A percentile compares a stretch with the other conserved stretches of the same genome.
Conservation (phyloP, 53 echinoderm and acorn worm genomes). For the Astropecten irregularis region DNA sequence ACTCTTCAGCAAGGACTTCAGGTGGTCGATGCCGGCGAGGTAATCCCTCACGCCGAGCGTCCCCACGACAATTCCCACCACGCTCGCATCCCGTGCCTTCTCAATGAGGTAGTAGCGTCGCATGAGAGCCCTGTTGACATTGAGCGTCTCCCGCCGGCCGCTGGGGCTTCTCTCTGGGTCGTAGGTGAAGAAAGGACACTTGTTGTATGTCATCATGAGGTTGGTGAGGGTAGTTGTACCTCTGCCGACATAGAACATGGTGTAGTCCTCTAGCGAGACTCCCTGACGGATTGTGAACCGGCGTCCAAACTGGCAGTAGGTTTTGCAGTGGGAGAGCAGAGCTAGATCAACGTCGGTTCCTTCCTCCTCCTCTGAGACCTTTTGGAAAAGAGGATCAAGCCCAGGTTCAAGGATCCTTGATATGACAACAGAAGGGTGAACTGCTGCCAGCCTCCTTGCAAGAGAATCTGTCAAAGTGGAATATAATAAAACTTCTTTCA, state of each 20-base stretch:
- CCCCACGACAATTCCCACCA: constrained; percentile 86
- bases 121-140: constrained; percentile 87
- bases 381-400: background rate
- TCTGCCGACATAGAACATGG: constrained; percentile 78
- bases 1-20: constrained; percentile 73
- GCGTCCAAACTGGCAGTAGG: constrained; percentile 69
- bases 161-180: constrained; percentile 58
- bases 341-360: constrained; percentile 20
- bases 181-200: constrained; percentile 83
- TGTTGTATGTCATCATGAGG: constrained; percentile 91
- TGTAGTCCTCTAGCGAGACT: constrained; percentile 64
- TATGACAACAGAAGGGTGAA: constrained; percentile 17
- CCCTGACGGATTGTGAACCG: constrained; percentile 46
- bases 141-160: constrained; percentile 72
- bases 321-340: constrained; percentile 7
- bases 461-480: constrained; percentile 51
- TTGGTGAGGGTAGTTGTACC: constrained; percentile 87
- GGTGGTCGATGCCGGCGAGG: constrained; percentile 71
- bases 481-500: background rate
- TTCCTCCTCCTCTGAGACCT: background rate
- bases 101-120: constrained; percentile 88
- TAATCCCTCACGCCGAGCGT: constrained; percentile 89
- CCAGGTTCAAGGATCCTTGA: constrained; percentile 42
- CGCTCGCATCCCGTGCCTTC: constrained; percentile 85
- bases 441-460: constrained; percentile 1